Base-by-base conservation (phyloP, 2,888 invertebrate species). In the Thymelicus acteon region DNA sequence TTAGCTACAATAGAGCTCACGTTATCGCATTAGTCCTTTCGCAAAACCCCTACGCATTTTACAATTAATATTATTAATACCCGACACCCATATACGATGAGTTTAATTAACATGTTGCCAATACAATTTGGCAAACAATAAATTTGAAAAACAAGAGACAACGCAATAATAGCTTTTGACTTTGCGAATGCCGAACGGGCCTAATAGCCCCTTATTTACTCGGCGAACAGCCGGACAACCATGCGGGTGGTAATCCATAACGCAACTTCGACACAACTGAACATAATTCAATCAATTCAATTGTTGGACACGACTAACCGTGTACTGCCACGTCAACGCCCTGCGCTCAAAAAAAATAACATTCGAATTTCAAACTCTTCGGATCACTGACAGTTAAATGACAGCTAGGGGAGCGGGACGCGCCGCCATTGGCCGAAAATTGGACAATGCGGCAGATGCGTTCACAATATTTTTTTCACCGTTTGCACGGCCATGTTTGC, bases 371-470 rank as follows among this genome's bases (percentile, higher is more conserved):
- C 64, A 44, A 70, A 70, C 60, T 10, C 70, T 65, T 65, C 77
- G 77, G 85, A 87, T 75, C 77, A 75, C 74, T 79, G 81, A 79
- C 90, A 89, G 86, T 82, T 85, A 87, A 88, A 82, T 92, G 92
- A 92, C 93, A 92, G 92, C 89, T 85, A 92, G 93, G 93, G 93
- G 92, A 91, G 88, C 90, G 85, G 86, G 89, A 89, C 78, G 76
- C 83, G 81, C 75, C 76, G 82, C 86, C 77, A 92, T 93, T 92
- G 93, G 92, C 84, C 82, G 87, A 82, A 83, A 87, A 89, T 91
- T 91, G 90, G 85, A 92, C 92, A 92, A 93, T 91, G 80, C 85
- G 85, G 91, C 92, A 93, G 93, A 93, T 93, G 92, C 89, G 91
- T 83, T 86, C 84, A 78, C 76, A 80, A 81, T 85, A 84, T 86